Percentiles rank a stretch among this genome's conserved stretches.
Conservation (phyloP, 2,797 vertebrate species). For the Threskiornis aethiopicus region DNA sequence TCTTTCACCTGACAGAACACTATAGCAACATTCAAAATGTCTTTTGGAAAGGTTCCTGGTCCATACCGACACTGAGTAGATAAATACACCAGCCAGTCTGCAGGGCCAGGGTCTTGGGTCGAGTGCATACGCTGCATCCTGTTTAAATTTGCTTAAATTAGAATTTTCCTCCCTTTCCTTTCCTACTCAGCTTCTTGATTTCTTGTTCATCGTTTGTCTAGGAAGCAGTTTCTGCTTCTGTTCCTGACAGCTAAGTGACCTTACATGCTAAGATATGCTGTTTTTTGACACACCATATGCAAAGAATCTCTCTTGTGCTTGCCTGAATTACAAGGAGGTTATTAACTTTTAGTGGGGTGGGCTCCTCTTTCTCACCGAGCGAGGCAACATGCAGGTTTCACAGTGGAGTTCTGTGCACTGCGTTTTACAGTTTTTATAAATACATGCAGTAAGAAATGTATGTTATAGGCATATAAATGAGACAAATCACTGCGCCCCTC, state of each 20-base stretch:
- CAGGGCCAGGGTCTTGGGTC: neutral
- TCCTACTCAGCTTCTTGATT: neutral
- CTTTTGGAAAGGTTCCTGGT: neutral
- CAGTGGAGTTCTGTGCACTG: neutral
- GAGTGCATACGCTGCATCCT: neutral
- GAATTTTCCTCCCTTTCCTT: neutral
- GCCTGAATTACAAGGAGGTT: neutral
- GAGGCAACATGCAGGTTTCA: neutral
- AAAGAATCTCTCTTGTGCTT: neutral
- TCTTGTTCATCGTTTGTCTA: neutral
- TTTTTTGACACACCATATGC: slow-evolving; percentile 1
- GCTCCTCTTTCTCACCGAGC: neutral
- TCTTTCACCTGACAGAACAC: neutral
- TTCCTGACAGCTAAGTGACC: slow-evolving; percentile 19
- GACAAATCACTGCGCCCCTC: neutral
- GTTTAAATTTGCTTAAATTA: slow-evolving; percentile 1
- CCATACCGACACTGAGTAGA: rapidly evolving
- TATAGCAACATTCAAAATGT: neutral
- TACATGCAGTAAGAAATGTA: neutral
- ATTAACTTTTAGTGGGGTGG: neutral
- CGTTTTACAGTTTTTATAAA: neutral
- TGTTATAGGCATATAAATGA: neutral
- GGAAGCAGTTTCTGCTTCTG: neutral
- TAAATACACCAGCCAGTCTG: neutral
- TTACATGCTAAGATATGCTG: neutral